A percentile compares a stretch with the other conserved stretches of the same genome.
Conservation (phyloP, 2,113 vertebrate species). For the Ahaetulla prasina region DNA sequence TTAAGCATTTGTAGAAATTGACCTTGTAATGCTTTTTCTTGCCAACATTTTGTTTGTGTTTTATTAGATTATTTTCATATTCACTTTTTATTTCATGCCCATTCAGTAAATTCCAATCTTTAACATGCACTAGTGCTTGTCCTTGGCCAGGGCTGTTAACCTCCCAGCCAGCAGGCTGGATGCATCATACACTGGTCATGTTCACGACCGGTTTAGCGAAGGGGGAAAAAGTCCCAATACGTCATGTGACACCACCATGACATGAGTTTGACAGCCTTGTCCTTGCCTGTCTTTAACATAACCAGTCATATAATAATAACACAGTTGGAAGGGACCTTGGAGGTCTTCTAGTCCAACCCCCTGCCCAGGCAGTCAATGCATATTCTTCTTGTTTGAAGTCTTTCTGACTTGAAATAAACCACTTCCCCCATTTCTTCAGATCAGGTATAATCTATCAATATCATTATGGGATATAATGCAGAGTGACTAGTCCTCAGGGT, state of each 20-base stretch:
- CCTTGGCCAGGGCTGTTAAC: background rate
- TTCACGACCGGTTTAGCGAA: too few relatives aligned
- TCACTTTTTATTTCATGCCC: background rate
- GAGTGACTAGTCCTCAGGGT: background rate
- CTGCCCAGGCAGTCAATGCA: too few relatives aligned
- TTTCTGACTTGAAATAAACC: background rate
- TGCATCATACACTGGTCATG: too few relatives aligned
- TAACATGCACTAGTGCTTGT: background rate
- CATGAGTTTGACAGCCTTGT: background rate
- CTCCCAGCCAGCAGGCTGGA: too few relatives aligned
- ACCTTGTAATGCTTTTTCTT: background rate
- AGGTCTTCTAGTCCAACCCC: too few relatives aligned
- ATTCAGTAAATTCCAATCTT: background rate
- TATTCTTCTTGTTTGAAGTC: background rate
- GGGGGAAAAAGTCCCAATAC: too few relatives aligned
- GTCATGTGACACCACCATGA: too few relatives aligned
- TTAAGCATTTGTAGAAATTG: background rate
- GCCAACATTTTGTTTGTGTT: background rate
- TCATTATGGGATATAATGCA: background rate
- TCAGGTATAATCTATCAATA: background rate
- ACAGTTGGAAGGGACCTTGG: too few relatives aligned
- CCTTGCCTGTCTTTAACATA: background rate
- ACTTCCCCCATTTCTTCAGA: background rate
- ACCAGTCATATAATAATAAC: too few relatives aligned
- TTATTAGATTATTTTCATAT: background rate